These are phyloP conservation scores for Vespertilio murinus DNA, from an alignment of 2,797 vertebrate species.

Conservation along the genomic window DNA sequence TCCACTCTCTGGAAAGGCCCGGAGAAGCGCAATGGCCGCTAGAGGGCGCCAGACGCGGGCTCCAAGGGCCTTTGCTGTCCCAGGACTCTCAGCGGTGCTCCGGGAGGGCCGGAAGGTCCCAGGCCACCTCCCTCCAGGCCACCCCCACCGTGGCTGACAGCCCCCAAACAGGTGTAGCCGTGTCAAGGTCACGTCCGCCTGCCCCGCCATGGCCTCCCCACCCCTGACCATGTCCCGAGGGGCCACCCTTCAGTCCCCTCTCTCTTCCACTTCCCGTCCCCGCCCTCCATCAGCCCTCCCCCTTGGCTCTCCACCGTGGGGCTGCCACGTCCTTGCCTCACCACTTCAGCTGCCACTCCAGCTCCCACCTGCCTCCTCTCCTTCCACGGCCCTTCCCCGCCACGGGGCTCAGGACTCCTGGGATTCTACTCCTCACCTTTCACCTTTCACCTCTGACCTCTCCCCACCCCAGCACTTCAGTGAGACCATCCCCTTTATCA, in stretches of 20 bases:
- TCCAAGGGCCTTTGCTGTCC: not conserved
- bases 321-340: not conserved
- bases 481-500: not conserved
- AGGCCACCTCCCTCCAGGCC: not conserved
- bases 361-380: not conserved
- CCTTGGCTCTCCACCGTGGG: not conserved
- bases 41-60: not conserved
- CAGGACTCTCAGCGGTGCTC: not conserved
- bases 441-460: not conserved
- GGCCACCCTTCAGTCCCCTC: not conserved
- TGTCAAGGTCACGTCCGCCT: accelerated
- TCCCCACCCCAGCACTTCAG: not conserved
- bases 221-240: accelerated
- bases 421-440: not conserved
- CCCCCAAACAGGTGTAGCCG: not conserved
- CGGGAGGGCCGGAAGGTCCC: not conserved
- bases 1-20: not conserved
- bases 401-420: not conserved
- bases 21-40: not conserved
- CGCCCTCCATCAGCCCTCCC: not conserved
- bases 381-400: accelerated
- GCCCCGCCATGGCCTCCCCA: not conserved
- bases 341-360: not conserved
- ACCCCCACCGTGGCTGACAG: not conserved
- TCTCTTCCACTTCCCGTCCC: no score